Base-by-base conservation (phyloP, 53 echinoderm and acorn worm genomes). In the Patiria pectinifera region DNA sequence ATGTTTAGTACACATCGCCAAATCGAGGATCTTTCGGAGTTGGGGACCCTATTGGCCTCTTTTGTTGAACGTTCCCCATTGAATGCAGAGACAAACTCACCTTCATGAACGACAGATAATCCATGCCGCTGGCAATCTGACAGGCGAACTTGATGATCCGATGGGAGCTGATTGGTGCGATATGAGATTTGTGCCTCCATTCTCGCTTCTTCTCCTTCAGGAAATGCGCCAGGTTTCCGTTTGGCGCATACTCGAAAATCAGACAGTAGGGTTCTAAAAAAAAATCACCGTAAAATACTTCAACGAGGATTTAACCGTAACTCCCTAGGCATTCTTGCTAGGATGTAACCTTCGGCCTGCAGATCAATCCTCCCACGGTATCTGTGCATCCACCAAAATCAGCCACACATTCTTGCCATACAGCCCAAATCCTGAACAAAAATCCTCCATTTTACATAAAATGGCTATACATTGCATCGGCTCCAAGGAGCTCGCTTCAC, bases 121-220 rank as follows among this genome's bases (percentile, higher is more conserved):
- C 45, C 89, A 89, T 89, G 6, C 89, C 89, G 62, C 80, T 89
- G 0, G 89, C 89, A 59, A 66, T 89, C 80, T 89, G 89, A 21
- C 45, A 44, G 62, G 89, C 89, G 63, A 89, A 89, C 62, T 76
- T 79, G n/a, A 89, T 10, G 45, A 89, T 45, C n/a, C 26, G 63
- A 6, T 44, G 11, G 45, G 89, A 80, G 46, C 62, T 80, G 78
- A 89, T 23, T 19, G 80, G 89, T 11, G 61, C 47, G 9, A 8
- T 2, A 60, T 60, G 60, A 60, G 9, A 12, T 60, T 60, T 60
- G 0, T 19, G 45, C 70, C 3, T 70, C 85, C 85, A 71, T 21
- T 71, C 22, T 12, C 48, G 24, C 62, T 45, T 61, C 89, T 62
- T 89, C 45, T 35, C 10, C 62, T n/a, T 61, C 22, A 89, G 48